phyloP scores from a whole-genome alignment of 1,140 invertebrate genomes.

The Bombus sibiricus region DNA sequence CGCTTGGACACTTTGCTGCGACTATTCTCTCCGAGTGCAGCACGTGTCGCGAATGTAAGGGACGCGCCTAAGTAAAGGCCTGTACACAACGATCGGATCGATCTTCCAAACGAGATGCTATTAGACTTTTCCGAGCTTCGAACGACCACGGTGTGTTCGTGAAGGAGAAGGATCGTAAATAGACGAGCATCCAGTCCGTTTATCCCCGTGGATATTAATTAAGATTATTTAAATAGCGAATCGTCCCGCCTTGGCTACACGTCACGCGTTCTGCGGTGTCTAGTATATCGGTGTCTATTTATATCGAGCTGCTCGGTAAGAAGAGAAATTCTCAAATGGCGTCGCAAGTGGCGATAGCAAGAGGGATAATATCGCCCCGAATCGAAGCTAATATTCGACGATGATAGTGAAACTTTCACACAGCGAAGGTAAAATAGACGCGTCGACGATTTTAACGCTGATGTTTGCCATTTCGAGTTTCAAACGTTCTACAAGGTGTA shows the following conservation, averaged over 20 bases:
- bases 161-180: neutral
- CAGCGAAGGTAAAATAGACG: neutral
- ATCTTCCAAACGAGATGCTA: neutral
- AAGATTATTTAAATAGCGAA: conserved; percentile 27
- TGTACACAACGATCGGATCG: neutral
- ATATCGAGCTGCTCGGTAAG: conserved; percentile 53
- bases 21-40: conserved; percentile 2
- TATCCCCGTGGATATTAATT: conserved; percentile 22
- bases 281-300: conserved; percentile 63
- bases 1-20: neutral
- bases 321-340: conserved; percentile 58
- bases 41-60: conserved; percentile 26
- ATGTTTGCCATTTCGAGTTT: no score
- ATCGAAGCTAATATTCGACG: neutral
- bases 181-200: neutral
- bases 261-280: conserved; percentile 44
- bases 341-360: conserved; percentile 14
- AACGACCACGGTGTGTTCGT: no score
- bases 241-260: conserved; percentile 2
- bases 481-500: no score
- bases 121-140: neutral
- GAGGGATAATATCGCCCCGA: neutral
- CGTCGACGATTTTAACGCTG: no score
- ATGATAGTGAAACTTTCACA: neutral
- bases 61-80: conserved; percentile 23